Evolutionary conservation across 2,888 invertebrate species (phyloP).

Genomic region (Willowsia nigromaculata): DNA sequence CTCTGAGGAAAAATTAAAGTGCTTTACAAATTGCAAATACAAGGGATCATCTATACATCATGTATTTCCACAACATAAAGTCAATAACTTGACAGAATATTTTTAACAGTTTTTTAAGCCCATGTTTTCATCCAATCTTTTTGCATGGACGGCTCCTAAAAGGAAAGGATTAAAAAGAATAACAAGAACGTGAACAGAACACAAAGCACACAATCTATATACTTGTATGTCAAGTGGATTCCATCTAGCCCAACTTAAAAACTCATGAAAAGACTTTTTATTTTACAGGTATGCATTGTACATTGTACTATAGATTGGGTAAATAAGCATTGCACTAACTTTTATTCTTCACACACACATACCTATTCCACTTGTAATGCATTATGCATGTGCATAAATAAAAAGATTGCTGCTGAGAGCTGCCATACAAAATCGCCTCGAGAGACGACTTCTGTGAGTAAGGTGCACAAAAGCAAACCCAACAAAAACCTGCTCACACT

Average conservation of each 20-base stretch:
- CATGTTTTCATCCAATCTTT: too few relatives aligned
- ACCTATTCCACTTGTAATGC: neutral
- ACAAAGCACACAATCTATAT: too few relatives aligned
- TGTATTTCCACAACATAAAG: too few relatives aligned
- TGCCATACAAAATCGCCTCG: conserved; percentile 1
- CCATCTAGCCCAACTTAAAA: too few relatives aligned
- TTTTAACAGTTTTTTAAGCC: too few relatives aligned
- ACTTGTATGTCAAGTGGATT: too few relatives aligned
- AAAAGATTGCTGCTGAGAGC: neutral
- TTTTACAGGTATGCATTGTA: neutral
- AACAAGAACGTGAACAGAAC: too few relatives aligned
- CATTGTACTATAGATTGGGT: neutral
- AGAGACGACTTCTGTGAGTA: neutral
- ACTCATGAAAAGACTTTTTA: too few relatives aligned
- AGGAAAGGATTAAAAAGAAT: too few relatives aligned
- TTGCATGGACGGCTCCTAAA: too few relatives aligned
- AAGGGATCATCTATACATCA: too few relatives aligned
- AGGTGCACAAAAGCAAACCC: conserved; percentile 20
- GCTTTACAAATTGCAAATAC: neutral
- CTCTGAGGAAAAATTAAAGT: neutral
- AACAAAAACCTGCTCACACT: neutral
- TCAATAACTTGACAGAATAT: too few relatives aligned
- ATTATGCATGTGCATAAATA: neutral
- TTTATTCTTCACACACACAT: neutral
- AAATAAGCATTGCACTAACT: neutral